A percentile compares a stretch with the other conserved stretches of the same genome.
Conservation (phyloP, 1,140 invertebrate genomes). For the Ephestia elutella region DNA sequence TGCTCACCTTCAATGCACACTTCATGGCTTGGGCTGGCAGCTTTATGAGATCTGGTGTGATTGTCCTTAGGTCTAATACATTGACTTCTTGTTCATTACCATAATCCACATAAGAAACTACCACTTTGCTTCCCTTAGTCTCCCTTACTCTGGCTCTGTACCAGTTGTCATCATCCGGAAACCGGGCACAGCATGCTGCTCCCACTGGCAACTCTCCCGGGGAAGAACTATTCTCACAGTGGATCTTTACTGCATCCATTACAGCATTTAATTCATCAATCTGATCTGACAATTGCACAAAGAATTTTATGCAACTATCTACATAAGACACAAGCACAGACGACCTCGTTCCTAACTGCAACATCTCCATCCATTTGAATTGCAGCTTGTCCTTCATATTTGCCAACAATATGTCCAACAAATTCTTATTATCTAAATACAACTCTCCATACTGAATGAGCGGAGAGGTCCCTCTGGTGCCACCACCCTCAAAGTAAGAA, state of each 20-base stretch:
- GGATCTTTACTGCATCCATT: conserved; percentile 72
- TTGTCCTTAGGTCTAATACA: conserved; percentile 75
- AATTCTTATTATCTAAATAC: conserved; percentile 74
- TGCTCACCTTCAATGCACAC: conserved; percentile 77
- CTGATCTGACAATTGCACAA: conserved; percentile 79
- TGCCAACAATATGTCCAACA: conserved; percentile 72
- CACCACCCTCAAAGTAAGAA: conserved; percentile 78
- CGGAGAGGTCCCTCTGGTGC: conserved; percentile 79
- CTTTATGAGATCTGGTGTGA: conserved; percentile 78
- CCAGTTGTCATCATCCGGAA: conserved; percentile 81
- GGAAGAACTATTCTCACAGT: conserved; percentile 57
- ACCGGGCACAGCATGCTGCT: conserved; percentile 83
- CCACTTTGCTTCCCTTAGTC: conserved; percentile 62
- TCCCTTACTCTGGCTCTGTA: conserved; percentile 79
- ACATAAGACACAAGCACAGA: conserved; percentile 81
- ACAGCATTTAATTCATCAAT: conserved; percentile 73
- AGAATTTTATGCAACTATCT: conserved; percentile 81
- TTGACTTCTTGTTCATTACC: conserved; percentile 83
- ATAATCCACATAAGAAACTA: conserved; percentile 85
- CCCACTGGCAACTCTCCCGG: conserved; percentile 74
- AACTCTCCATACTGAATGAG: conserved; percentile 83
- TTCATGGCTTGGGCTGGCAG: conserved; percentile 83
- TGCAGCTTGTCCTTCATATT: conserved; percentile 66
- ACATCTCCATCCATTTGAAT: conserved; percentile 68
- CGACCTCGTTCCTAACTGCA: conserved; percentile 67